Conservation (phyloP, 2,888 invertebrate genomes). For the Diplolepis rosae region DNA sequence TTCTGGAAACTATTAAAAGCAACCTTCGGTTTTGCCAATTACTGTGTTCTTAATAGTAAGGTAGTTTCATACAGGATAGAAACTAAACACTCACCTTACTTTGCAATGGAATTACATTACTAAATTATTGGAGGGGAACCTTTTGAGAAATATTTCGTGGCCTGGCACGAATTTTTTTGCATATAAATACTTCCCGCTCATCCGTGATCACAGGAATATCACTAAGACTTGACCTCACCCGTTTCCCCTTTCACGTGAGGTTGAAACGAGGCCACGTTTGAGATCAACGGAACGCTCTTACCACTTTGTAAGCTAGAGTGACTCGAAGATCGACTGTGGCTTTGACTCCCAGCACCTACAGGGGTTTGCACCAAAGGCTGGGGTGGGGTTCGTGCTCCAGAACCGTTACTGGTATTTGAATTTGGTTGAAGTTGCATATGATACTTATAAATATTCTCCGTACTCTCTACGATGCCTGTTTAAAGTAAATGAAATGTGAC, state of each 20-base stretch:
- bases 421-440: conserved; percentile 87
- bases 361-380: conserved; percentile 83
- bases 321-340: conserved; percentile 81
- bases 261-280: conserved; percentile 52
- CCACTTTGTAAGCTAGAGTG: conserved; percentile 74
- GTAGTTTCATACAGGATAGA: neutral
- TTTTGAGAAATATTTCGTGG: neutral
- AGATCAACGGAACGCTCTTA: conserved; percentile 60
- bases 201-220: conserved; percentile 34
- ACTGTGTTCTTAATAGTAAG: too few species aligned
- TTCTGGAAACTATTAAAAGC: neutral
- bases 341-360: conserved; percentile 75
- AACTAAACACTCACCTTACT: neutral
- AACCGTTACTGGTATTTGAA: conserved; percentile 74
- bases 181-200: neutral
- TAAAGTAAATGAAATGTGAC: too few species aligned
- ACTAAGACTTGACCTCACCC: conserved; percentile 60
- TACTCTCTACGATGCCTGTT: conserved; percentile 88
- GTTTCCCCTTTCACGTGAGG: conserved; percentile 64
- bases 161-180: neutral
- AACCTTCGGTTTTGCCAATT: too few species aligned
- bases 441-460: conserved; percentile 86
- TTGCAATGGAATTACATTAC: neutral
- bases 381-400: conserved; percentile 80
- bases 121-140: neutral